These are phyloP conservation scores for Myrmophylax atrothorax DNA, from an alignment of 2,113 vertebrate species.

Conservation along the genomic window DNA sequence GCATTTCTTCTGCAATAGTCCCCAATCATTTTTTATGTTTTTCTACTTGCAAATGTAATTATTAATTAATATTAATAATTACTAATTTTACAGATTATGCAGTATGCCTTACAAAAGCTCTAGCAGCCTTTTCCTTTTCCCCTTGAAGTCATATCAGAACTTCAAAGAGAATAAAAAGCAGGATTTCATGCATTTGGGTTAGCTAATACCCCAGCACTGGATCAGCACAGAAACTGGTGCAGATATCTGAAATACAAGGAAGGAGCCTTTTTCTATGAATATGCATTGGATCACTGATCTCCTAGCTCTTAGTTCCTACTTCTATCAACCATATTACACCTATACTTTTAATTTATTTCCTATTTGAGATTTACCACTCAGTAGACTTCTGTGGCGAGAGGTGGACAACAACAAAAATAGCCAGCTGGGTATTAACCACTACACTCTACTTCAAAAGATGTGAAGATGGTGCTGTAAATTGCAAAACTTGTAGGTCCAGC, in stretches of 20 bases:
- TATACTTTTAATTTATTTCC: not conserved
- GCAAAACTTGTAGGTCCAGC: not conserved
- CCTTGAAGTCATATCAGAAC: not conserved
- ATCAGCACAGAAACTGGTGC: not conserved
- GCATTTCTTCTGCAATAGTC: not conserved
- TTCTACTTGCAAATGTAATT: not conserved
- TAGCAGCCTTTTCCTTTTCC: not conserved
- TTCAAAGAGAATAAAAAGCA: constrained; percentile 37
- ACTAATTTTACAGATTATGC: not conserved
- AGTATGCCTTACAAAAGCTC: not conserved
- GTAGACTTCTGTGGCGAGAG: not conserved
- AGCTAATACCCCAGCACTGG: not conserved
- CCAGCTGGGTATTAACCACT: not conserved
- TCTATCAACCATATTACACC: not conserved
- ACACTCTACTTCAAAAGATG: not conserved
- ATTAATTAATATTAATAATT: not conserved
- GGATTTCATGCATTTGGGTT: constrained; percentile 9
- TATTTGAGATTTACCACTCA: not conserved
- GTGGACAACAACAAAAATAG: not conserved
- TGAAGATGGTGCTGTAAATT: not conserved
- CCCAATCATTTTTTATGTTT: not conserved
- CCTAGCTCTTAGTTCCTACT: not conserved
- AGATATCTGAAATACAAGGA: not conserved
- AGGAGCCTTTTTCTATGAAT: not conserved
- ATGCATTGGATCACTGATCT: not conserved